Conservation (phyloP, 2,888 invertebrate species). For the Drosophila mimica region DNA sequence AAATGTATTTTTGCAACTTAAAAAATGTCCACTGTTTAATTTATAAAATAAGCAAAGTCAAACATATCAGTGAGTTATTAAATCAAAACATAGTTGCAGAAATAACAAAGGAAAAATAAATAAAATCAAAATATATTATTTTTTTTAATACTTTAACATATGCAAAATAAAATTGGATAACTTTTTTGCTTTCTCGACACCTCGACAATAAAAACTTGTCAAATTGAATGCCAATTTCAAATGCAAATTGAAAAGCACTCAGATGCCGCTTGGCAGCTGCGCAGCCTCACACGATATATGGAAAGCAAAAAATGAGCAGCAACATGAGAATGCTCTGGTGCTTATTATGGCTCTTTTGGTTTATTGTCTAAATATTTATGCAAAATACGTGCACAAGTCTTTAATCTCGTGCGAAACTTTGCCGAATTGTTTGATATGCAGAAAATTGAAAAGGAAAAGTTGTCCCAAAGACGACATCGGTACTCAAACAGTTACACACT, state of each 20-base stretch:
- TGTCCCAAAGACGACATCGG: constrained; percentile 18
- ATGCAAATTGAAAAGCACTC: constrained; percentile 62
- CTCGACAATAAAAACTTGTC: constrained; percentile 31
- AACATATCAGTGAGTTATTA: neutral
- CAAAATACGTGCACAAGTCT: constrained; percentile 76
- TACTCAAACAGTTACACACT: constrained; percentile 14
- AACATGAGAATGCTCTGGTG: constrained; percentile 21
- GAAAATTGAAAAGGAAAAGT: constrained; percentile 76
- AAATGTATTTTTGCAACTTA: neutral
- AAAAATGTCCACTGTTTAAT: neutral
- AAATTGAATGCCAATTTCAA: constrained; percentile 53
- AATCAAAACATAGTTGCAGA: neutral
- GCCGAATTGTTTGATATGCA: constrained; percentile 67
- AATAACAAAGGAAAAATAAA: neutral
- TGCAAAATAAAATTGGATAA: neutral
- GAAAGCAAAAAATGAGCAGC: neutral
- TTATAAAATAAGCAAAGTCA: neutral
- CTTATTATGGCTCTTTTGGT: constrained; percentile 49
- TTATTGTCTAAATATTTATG: constrained; percentile 74
- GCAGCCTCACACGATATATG: constrained; percentile 54
- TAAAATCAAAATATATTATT: neutral
- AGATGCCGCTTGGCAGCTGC: constrained; percentile 59
- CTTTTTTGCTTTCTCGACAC: neutral
- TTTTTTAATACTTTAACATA: neutral
- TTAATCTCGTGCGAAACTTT: constrained; percentile 64